A percentile compares a stretch with the other conserved stretches of the same genome.
Evolutionary conservation across 2,888 invertebrate genomes (phyloP).

Genomic region (Lasioglossum marginatum): DNA sequence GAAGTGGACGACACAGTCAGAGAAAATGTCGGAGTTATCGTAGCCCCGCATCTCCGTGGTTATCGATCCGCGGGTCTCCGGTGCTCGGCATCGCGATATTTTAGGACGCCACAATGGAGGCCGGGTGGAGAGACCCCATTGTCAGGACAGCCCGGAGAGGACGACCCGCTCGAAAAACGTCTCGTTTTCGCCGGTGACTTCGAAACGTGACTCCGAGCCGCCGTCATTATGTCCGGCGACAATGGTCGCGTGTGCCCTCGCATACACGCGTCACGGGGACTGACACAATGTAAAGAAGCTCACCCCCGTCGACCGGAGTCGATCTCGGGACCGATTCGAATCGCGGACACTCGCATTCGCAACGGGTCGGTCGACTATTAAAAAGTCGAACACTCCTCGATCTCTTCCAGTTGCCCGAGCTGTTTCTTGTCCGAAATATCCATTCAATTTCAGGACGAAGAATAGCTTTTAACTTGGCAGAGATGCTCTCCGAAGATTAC

Average conservation of each 20-base stretch:
- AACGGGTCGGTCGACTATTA: background rate
- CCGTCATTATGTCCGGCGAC: conserved; percentile 60
- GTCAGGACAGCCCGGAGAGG: conserved; percentile 44
- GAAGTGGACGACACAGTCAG: conserved; percentile 21
- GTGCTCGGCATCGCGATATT: conserved; percentile 68
- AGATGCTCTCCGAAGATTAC: no score
- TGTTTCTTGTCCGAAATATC: background rate
- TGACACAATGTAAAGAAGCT: conserved; percentile 44
- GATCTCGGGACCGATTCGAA: conserved; percentile 22
- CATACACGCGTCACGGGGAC: conserved; percentile 29
- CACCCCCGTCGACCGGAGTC: conserved; percentile 36
- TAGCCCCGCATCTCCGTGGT: conserved; percentile 72
- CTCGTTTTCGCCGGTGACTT: conserved; percentile 63
- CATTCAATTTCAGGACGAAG: no score
- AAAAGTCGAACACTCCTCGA: background rate
- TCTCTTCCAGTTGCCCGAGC: background rate
- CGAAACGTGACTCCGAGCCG: conserved; percentile 60
- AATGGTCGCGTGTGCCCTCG: conserved; percentile 51
- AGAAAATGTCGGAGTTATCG: conserved; percentile 73
- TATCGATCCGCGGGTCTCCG: conserved; percentile 72
- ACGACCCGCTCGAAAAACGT: conserved; percentile 62
- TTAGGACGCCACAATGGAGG: conserved; percentile 71
- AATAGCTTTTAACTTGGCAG: background rate
- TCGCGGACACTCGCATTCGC: background rate
- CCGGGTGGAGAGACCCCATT: conserved; percentile 55